Percentiles rank a stretch among this genome's conserved stretches.
phyloP scores from a whole-genome alignment of 2,797 vertebrate genomes.

The Saxicola maurus region DNA sequence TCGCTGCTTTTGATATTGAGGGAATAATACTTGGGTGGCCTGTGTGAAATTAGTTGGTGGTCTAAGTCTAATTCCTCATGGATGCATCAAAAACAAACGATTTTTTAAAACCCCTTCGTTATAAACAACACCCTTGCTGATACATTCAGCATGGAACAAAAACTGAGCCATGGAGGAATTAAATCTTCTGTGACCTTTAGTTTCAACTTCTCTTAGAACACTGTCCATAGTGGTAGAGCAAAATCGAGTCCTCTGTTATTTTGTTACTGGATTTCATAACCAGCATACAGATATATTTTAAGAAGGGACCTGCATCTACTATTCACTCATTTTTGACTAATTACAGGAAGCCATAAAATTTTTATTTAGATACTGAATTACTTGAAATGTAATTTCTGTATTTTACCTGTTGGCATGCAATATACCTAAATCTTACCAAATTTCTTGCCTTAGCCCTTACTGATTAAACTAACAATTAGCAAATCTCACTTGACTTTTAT shows the following conservation, averaged over 20 bases:
- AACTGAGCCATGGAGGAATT: neutral
- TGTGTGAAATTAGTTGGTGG: neutral
- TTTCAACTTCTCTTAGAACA: neutral
- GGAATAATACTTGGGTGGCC: slow-evolving; percentile 39
- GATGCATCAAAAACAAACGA: slow-evolving; percentile 5
- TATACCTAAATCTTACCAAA: neutral
- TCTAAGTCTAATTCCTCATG: slow-evolving; percentile 16
- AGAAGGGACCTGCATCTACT: neutral
- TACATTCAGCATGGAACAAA: neutral
- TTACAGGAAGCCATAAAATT: neutral
- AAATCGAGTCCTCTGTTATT: neutral
- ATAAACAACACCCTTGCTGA: slow-evolving; percentile 33
- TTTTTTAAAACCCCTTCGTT: fast-evolving
- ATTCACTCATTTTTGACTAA: neutral
- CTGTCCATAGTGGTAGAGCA: neutral
- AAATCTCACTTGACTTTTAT: neutral
- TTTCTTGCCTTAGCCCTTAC: neutral
- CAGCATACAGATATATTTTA: neutral
- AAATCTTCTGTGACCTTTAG: slow-evolving; percentile 10
- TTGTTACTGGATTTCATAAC: neutral
- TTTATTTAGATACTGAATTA: neutral
- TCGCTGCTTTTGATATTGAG: neutral
- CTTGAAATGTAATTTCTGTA: neutral
- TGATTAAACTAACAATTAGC: neutral
- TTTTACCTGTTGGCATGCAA: neutral